phyloP scores from a whole-genome alignment of 2,113 vertebrate genomes.

The Scomber scombrus region DNA sequence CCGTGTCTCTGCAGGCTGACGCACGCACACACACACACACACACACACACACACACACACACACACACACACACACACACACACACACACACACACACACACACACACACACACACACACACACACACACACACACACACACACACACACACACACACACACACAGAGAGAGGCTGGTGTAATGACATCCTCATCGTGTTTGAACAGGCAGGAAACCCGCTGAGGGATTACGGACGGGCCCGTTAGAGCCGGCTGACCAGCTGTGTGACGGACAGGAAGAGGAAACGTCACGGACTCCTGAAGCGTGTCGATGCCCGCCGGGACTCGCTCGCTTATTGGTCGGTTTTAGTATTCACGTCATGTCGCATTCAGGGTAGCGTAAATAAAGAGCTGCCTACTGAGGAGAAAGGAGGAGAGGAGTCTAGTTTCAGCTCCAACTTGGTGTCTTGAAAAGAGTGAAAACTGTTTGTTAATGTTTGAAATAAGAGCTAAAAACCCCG shows the following conservation, averaged over 20 bases:
- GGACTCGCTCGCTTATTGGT: neutral
- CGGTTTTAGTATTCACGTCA: constrained; percentile 15
- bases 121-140: constrained; percentile 11
- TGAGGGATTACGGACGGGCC: neutral
- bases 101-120: neutral
- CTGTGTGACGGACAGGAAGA: constrained; percentile 24
- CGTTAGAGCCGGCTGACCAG: neutral
- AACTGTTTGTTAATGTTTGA: no score
- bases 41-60: neutral
- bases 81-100: no score
- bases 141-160: neutral
- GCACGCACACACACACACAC: no score
- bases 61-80: neutral
- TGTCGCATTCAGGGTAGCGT: constrained; percentile 29
- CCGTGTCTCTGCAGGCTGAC: neutral
- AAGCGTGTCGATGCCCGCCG: constrained; percentile 24
- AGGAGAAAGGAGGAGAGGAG: neutral
- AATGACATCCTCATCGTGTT: constrained; percentile 23
- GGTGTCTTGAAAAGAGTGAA: no score
- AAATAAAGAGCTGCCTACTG: constrained; percentile 24
- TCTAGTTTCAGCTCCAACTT: no score
- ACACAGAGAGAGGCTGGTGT: neutral
- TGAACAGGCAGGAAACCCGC: constrained; percentile 17
- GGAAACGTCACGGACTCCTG: constrained; percentile 24
- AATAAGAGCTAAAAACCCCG: no score